Evolutionary conservation across 2,113 vertebrate genomes (phyloP).

Genomic region (Macquaria ambigua): DNA sequence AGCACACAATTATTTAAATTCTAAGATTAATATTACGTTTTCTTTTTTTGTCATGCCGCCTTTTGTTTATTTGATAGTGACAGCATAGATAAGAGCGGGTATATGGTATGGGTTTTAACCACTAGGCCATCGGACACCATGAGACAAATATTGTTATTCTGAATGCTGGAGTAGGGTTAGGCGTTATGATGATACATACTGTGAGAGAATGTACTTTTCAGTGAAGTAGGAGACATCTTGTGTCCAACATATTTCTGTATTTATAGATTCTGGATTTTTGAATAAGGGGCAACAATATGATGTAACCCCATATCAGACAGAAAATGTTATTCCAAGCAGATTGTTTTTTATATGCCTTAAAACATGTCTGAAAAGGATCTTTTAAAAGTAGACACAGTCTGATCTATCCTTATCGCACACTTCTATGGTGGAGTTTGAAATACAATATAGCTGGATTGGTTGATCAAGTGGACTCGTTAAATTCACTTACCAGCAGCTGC

Average conservation of each 20-base stretch:
- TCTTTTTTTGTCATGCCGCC: background rate
- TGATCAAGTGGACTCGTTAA: background rate
- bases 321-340: background rate
- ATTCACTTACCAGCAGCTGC: constrained; percentile 77
- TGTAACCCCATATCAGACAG: background rate
- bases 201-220: background rate
- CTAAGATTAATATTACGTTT: background rate
- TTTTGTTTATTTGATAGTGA: background rate
- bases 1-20: background rate
- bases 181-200: too few species aligned
- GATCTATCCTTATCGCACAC: background rate
- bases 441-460: background rate
- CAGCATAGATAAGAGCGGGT: too few species aligned
- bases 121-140: too few species aligned
- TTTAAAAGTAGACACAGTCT: background rate
- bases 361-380: background rate
- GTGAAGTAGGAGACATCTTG: too few species aligned
- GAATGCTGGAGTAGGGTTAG: too few species aligned
- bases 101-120: too few species aligned
- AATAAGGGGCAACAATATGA: background rate
- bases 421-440: background rate
- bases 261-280: background rate
- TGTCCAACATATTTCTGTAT: too few species aligned
- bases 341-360: background rate
- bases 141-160: too few species aligned